Evolutionary conservation across 2,797 vertebrate genomes (phyloP).

Genomic region (Bovichtus variegatus): DNA sequence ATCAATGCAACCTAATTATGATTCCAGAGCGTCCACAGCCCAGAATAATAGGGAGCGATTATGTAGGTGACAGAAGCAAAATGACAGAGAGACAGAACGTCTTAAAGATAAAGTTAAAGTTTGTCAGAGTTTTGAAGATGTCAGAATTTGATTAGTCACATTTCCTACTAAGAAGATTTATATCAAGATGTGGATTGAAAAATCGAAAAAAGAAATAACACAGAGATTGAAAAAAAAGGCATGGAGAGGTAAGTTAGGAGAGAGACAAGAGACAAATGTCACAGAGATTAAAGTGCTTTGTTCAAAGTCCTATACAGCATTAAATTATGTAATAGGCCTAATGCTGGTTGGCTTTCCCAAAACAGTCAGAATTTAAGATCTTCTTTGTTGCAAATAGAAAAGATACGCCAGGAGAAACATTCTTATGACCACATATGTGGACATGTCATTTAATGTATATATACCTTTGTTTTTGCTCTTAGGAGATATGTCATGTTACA

Average conservation of each 20-base stretch:
- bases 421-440: not conserved
- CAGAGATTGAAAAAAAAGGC: not conserved
- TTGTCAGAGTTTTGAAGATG: slow-evolving; percentile 9
- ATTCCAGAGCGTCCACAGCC: slow-evolving; percentile 39
- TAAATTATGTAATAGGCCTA: too few species aligned
- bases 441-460: not conserved
- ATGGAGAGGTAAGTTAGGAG: not conserved
- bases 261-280: not conserved
- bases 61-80: slow-evolving; percentile 45
- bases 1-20: slow-evolving; percentile 78
- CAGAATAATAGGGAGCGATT: slow-evolving; percentile 56
- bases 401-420: not conserved
- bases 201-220: not conserved
- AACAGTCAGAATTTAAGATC: slow-evolving; percentile 1
- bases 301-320: not conserved
- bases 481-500: not conserved
- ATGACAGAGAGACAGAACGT: slow-evolving; percentile 18
- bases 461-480: not conserved
- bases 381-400: slow-evolving; percentile 16
- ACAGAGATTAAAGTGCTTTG: not conserved
- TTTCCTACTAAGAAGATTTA: not conserved
- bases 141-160: slow-evolving; percentile 1
- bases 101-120: slow-evolving; percentile 10
- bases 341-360: not conserved
- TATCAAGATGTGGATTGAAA: not conserved